Evolutionary conservation across 2,113 vertebrate genomes (phyloP).

Genomic region (Labrus mixtus): DNA sequence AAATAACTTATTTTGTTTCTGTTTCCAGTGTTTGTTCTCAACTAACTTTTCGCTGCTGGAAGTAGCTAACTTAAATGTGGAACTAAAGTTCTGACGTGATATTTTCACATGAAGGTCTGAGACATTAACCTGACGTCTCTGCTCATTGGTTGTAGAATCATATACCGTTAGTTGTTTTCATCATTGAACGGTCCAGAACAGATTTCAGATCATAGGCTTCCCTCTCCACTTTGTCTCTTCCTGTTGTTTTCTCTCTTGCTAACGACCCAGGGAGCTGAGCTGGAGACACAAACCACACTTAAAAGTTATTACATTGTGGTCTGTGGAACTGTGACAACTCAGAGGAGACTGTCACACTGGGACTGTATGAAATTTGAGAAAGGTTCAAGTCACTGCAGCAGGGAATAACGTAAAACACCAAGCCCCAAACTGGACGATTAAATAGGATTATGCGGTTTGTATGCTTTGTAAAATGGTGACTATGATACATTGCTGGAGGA

Average conservation of each 20-base stretch:
- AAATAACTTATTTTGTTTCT: too few relatives aligned
- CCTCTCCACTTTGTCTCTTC: neutral
- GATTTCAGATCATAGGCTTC: neutral
- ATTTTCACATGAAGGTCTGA: too few relatives aligned
- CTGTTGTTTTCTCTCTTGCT: neutral
- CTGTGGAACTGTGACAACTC: constrained; percentile 38
- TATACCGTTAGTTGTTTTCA: neutral
- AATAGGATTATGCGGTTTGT: constrained; percentile 20
- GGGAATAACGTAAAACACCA: constrained; percentile 8
- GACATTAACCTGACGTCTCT: neutral
- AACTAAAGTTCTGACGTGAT: too few relatives aligned
- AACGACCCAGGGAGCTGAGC: constrained; percentile 14
- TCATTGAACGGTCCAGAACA: neutral
- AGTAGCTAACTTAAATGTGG: too few relatives aligned
- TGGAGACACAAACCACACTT: constrained; percentile 32
- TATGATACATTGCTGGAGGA: neutral
- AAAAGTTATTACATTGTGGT: constrained; percentile 37
- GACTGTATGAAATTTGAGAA: constrained; percentile 11
- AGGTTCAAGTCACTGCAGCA: constrained; percentile 1
- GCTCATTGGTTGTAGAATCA: neutral
- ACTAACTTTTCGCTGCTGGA: too few relatives aligned
- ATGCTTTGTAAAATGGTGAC: constrained; percentile 4
- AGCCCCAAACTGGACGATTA: constrained; percentile 8
- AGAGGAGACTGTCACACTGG: constrained; percentile 36
- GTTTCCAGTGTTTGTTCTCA: too few relatives aligned